Percentiles rank a stretch among this genome's conserved stretches.
phyloP scores from a whole-genome alignment of 2,888 invertebrate species.

The Sinelater perroti region DNA sequence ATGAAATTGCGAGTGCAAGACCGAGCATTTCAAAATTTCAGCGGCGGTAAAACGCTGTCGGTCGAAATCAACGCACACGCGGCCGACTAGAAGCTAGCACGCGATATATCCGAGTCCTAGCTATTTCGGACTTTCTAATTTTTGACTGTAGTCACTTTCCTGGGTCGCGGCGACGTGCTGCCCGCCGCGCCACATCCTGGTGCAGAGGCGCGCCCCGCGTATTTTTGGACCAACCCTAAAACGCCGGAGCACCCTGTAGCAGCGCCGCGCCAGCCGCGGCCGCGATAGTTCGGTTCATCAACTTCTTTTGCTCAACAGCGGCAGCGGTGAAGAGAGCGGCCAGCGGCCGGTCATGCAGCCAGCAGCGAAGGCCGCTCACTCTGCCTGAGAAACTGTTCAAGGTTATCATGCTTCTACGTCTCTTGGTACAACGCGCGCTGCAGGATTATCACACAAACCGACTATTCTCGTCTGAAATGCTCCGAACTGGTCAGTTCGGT shows the following conservation, averaged over 20 bases:
- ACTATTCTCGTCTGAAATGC: too few relatives aligned
- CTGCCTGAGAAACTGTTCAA: conserved; percentile 49
- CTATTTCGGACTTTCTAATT: conserved; percentile 29
- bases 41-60: too few relatives aligned
- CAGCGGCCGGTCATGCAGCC: conserved; percentile 2
- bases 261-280: too few relatives aligned
- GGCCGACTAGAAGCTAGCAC: conserved; percentile 2
- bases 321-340: conserved; percentile 32
- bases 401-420: conserved; percentile 45
- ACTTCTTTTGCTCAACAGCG: not conserved
- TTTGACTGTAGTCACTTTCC: conserved; percentile 24
- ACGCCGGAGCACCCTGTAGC: too few relatives aligned
- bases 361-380: conserved; percentile 47
- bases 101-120: conserved; percentile 19
- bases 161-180: not conserved
- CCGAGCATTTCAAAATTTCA: too few relatives aligned
- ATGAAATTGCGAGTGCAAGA: too few relatives aligned
- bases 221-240: too few relatives aligned
- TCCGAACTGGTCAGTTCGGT: too few relatives aligned
- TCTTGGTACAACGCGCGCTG: conserved; percentile 32
- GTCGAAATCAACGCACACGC: not conserved
- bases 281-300: too few relatives aligned
- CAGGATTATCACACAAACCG: conserved; percentile 33
- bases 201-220: too few relatives aligned
- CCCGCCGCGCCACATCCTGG: not conserved